Evolutionary conservation across 64 coral and sea anemone species (phyloP).

Genomic region (Trachythela sp.): DNA sequence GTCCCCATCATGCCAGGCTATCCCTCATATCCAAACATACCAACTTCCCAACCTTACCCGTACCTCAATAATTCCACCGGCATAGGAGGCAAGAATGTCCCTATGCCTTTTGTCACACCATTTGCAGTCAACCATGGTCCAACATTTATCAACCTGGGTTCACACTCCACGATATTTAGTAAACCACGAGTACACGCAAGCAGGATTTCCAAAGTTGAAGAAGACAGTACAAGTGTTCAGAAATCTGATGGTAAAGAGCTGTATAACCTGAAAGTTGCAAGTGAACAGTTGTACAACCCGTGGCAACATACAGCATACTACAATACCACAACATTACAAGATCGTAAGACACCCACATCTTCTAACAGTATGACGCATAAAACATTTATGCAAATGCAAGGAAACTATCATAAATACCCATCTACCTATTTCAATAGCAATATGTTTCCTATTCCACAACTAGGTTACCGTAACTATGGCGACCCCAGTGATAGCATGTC

Average conservation of each 20-base stretch:
- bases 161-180: background rate
- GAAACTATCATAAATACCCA: background rate
- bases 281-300: background rate
- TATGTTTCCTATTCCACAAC: background rate
- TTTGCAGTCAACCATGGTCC: background rate
- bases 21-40: background rate
- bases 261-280: background rate
- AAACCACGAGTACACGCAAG: background rate
- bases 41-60: background rate
- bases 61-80: background rate
- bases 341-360: background rate
- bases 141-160: slow-evolving; percentile 3
- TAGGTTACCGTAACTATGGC: background rate
- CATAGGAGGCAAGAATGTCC: background rate
- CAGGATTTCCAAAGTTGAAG: background rate
- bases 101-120: background rate
- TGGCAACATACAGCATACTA: background rate
- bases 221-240: background rate
- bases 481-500: background rate
- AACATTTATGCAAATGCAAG: background rate
- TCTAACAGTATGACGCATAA: background rate
- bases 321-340: background rate
- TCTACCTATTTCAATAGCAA: background rate
- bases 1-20: background rate
- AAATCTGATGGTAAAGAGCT: background rate